These are phyloP conservation scores for Cepaea nemoralis DNA, from an alignment of 1,140 invertebrate species.

Conservation along the genomic window DNA sequence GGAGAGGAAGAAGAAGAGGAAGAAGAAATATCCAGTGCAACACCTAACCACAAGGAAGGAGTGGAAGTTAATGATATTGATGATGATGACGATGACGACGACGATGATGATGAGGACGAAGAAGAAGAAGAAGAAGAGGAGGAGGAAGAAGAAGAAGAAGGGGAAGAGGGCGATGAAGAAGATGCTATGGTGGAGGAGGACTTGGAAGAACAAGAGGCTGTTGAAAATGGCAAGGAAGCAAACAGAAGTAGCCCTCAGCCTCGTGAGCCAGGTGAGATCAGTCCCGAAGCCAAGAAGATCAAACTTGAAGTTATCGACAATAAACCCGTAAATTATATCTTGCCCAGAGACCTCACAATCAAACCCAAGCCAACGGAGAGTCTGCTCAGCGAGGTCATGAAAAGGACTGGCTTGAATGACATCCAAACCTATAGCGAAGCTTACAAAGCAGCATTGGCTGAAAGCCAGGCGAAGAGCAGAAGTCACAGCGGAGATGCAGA, in stretches of 20 bases:
- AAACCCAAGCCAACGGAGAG: constrained; percentile 45
- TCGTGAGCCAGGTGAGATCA: constrained; percentile 34
- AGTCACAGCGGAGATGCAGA: constrained; percentile 3
- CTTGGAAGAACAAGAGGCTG: constrained; percentile 58
- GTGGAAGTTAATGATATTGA: constrained; percentile 29
- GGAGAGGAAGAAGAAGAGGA: too few relatives aligned
- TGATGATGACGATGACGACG: constrained; percentile 60
- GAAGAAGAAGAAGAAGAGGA: too few relatives aligned
- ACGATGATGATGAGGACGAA: constrained; percentile 74
- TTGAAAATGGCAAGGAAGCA: constrained; percentile 29
- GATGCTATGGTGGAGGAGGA: constrained; percentile 57
- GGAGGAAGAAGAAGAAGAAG: constrained; percentile 65
- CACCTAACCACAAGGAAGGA: constrained; percentile 39
- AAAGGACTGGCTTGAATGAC: constrained; percentile 93
- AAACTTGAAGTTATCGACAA: constrained; percentile 29
- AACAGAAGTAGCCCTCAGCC: too few relatives aligned
- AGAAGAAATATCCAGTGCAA: constrained; percentile 70
- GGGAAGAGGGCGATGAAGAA: constrained; percentile 36
- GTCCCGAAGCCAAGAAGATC: constrained; percentile 36
- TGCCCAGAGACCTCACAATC: constrained; percentile 42
- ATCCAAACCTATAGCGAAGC: constrained; percentile 96
- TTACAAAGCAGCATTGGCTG: constrained; percentile 92
- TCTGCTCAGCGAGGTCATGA: constrained; percentile 95
- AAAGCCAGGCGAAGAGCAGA: constrained; percentile 73
- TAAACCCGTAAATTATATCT: not conserved